These are phyloP conservation scores for Gadus macrocephalus DNA, from an alignment of 2,113 vertebrate species.

Conservation along the genomic window DNA sequence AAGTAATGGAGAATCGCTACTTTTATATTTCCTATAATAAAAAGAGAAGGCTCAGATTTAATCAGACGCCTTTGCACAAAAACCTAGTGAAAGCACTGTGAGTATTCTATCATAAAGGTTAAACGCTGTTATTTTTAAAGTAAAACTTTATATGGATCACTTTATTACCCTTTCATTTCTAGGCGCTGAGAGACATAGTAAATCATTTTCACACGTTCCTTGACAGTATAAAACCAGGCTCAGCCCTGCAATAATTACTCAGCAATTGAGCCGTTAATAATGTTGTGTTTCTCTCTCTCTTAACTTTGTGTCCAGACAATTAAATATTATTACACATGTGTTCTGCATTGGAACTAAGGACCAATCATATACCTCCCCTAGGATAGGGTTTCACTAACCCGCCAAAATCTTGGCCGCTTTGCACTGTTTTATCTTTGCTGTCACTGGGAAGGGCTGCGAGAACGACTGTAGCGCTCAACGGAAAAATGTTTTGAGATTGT, in stretches of 20 bases:
- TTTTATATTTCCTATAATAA: background rate
- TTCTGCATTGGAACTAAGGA: slow-evolving; percentile 66
- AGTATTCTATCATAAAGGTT: too few relatives aligned
- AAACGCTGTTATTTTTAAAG: background rate
- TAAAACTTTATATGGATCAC: slow-evolving; percentile 35
- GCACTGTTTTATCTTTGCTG: slow-evolving; percentile 36
- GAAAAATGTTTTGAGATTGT: slow-evolving; percentile 54
- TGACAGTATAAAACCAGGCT: slow-evolving; percentile 41
- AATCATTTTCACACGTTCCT: slow-evolving; percentile 59
- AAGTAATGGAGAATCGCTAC: too few relatives aligned
- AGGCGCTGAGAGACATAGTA: slow-evolving; percentile 38
- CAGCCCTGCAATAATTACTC: slow-evolving; percentile 40
- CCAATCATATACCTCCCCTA: slow-evolving; percentile 58
- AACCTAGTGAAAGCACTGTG: too few relatives aligned
- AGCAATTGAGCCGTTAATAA: slow-evolving; percentile 47
- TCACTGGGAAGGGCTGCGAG: slow-evolving; percentile 37
- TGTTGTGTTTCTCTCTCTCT: slow-evolving; percentile 33
- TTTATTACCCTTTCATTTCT: slow-evolving; percentile 33
- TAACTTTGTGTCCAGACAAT: slow-evolving; percentile 43
- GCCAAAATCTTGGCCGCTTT: slow-evolving; percentile 49
- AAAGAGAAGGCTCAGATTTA: background rate
- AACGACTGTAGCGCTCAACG: slow-evolving; percentile 44
- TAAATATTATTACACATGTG: slow-evolving; percentile 46
- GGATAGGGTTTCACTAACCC: slow-evolving; percentile 43
- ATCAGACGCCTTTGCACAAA: too few relatives aligned